Conservation (phyloP, 64 coral and sea anemone genomes). For the Stylophora pistillata region DNA sequence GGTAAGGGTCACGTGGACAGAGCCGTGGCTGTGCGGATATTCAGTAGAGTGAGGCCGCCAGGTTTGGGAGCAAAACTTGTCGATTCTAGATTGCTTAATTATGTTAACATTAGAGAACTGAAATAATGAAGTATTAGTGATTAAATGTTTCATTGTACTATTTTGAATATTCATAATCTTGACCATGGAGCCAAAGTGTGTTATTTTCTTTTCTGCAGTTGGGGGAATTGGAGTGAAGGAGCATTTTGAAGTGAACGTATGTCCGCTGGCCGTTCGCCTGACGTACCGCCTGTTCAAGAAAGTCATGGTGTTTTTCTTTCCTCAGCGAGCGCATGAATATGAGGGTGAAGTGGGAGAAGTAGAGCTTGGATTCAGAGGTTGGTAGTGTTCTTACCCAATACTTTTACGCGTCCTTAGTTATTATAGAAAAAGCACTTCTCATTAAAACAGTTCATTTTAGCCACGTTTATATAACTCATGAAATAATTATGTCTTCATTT, state of each 20-base stretch:
- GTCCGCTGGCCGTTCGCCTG: conserved; percentile 87
- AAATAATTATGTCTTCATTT: background rate
- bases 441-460: background rate
- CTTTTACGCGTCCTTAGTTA: background rate
- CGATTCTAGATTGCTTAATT: background rate
- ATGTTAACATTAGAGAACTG: no score
- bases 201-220: conserved; percentile 51
- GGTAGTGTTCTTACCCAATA: background rate
- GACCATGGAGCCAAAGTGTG: no score
- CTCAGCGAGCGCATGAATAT: conserved; percentile 88
- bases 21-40: conserved; percentile 78
- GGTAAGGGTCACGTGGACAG: conserved; percentile 82
- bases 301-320: conserved; percentile 97
- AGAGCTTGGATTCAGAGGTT: conserved; percentile 81
- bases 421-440: background rate
- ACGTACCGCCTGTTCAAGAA: conserved; percentile 82
- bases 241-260: conserved; percentile 96
- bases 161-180: no score
- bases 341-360: conserved; percentile 66
- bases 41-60: conserved; percentile 95
- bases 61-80: conserved; percentile 37
- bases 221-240: conserved; percentile 97
- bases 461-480: background rate
- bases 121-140: no score
- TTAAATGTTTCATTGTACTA: no score